Evolutionary conservation across 2,797 vertebrate species (phyloP).

Genomic region (Oreonectes daqikongensis): DNA sequence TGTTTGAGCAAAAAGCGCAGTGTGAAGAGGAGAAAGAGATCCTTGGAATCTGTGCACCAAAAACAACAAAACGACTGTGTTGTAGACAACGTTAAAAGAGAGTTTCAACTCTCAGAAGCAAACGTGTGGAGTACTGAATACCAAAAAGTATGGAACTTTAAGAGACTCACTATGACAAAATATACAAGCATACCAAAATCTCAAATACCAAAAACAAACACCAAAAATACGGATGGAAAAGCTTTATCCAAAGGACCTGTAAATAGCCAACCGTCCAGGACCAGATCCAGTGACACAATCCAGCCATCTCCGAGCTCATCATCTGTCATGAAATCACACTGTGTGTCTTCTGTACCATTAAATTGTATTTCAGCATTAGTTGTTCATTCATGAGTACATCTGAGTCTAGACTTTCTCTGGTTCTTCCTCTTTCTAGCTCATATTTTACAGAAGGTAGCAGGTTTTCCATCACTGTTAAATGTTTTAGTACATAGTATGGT

Average conservation of each 20-base stretch:
- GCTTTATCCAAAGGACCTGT: constrained; percentile 95
- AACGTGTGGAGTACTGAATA: constrained; percentile 74
- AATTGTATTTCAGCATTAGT: constrained; percentile 11
- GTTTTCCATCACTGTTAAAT: background rate
- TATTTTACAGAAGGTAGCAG: constrained; percentile 2
- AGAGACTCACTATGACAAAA: constrained; percentile 75
- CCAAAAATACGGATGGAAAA: constrained; percentile 91
- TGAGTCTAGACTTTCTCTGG: background rate
- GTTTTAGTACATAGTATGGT: background rate
- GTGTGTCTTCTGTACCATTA: constrained; percentile 36
- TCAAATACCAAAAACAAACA: constrained; percentile 82
- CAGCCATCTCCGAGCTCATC: constrained; percentile 61
- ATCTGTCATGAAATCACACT: constrained; percentile 63
- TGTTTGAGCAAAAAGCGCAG: constrained; percentile 35
- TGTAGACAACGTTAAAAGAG: constrained; percentile 64
- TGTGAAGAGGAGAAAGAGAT: constrained; percentile 38
- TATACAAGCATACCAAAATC: constrained; percentile 78
- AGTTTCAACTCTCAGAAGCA: constrained; percentile 59
- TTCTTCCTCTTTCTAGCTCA: background rate
- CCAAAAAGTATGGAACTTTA: constrained; percentile 75
- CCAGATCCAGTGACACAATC: constrained; percentile 64
- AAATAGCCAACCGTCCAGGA: constrained; percentile 84
- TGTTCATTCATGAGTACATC: too few relatives aligned
- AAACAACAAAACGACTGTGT: constrained; percentile 72
- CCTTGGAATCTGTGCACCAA: constrained; percentile 47